phyloP scores from a whole-genome alignment of 2,888 invertebrate genomes.

The Crematogaster levior region DNA sequence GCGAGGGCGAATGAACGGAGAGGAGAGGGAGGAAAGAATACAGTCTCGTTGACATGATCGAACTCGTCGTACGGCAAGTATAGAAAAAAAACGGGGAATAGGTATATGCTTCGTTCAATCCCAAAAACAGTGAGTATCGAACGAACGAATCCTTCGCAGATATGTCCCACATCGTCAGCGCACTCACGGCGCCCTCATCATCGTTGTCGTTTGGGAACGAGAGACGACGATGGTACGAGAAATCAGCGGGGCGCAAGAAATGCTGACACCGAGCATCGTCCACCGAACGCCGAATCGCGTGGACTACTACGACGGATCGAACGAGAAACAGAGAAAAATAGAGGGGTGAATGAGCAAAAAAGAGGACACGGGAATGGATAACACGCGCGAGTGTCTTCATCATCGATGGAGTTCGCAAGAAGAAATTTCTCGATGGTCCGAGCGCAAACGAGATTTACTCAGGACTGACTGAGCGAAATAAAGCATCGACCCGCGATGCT shows the following conservation, averaged over 20 bases:
- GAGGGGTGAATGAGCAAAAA: constrained; percentile 4
- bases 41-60: constrained; percentile 56
- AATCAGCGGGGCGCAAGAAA: constrained; percentile 74
- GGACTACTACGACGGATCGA: neutral
- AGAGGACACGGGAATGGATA: constrained; percentile 44
- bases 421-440: constrained; percentile 47
- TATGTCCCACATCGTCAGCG: constrained; percentile 42
- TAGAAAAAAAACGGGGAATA: constrained; percentile 3
- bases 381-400: constrained; percentile 50
- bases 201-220: constrained; percentile 60
- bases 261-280: constrained; percentile 68
- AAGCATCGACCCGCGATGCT: constrained; percentile 22
- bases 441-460: constrained; percentile 32
- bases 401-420: constrained; percentile 38
- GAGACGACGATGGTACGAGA: constrained; percentile 62
- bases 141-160: constrained; percentile 16
- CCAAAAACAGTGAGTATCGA: constrained; percentile 51
- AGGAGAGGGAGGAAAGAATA: constrained; percentile 15
- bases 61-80: constrained; percentile 20
- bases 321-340: constrained; percentile 23
- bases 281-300: constrained; percentile 61
- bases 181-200: constrained; percentile 43
- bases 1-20: neutral
- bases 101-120: constrained; percentile 39
- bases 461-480: constrained; percentile 24